Conservation (phyloP, 2,113 vertebrate genomes). For the Apteryx mantelli region DNA sequence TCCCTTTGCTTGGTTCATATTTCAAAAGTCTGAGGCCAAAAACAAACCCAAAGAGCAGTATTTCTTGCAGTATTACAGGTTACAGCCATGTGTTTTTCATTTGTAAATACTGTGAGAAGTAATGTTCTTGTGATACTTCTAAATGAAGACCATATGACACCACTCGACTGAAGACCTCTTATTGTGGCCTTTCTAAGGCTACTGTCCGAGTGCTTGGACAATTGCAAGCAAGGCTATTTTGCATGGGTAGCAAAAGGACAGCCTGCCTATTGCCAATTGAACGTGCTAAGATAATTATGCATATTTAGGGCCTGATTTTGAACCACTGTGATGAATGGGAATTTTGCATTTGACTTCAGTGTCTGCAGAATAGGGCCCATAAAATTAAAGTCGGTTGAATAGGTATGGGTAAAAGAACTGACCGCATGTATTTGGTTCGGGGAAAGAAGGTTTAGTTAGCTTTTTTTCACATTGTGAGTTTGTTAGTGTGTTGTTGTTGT, state of each 20-base stretch:
- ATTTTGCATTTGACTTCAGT: not conserved
- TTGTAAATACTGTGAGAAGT: conserved; percentile 79
- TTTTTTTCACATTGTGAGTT: not conserved
- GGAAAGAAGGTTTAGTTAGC: not conserved
- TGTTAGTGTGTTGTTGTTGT: not conserved
- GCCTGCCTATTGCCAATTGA: not conserved
- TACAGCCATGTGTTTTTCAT: conserved; percentile 75
- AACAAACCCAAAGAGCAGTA: conserved; percentile 63
- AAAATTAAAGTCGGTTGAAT: not conserved
- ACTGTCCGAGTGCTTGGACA: conserved; percentile 53
- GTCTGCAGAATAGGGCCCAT: not conserved
- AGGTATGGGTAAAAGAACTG: not conserved
- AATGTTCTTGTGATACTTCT: conserved; percentile 75
- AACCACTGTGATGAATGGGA: not conserved
- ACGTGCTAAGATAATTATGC: not conserved
- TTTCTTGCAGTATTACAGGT: conserved; percentile 74
- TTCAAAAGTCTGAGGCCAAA: conserved; percentile 72
- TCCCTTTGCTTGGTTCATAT: conserved; percentile 69
- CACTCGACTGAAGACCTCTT: conserved; percentile 52
- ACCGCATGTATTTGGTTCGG: not conserved
- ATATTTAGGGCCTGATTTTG: not conserved
- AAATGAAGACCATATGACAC: conserved; percentile 78
- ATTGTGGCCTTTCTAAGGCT: conserved; percentile 41
- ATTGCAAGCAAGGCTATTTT: not conserved
- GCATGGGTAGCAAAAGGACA: not conserved